A percentile compares a stretch with the other conserved stretches of the same genome.
These are phyloP conservation scores for Lysandra coridon DNA, from an alignment of 2,888 invertebrate species.

Conservation along the genomic window DNA sequence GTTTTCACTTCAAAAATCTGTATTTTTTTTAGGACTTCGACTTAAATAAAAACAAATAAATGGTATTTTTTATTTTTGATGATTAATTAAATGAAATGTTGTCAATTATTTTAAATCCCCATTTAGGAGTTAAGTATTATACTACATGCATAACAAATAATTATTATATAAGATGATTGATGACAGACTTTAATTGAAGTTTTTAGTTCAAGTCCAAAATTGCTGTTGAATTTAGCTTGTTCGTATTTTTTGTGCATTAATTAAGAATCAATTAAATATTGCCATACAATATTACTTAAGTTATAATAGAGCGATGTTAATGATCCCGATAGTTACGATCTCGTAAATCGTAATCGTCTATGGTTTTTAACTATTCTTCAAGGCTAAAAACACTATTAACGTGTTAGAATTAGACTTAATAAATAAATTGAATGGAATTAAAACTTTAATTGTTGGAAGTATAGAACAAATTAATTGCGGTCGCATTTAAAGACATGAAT, in stretches of 20 bases:
- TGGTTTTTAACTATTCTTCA: background rate
- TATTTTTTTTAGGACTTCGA: too few relatives aligned
- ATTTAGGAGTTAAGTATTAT: background rate
- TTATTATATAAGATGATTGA: background rate
- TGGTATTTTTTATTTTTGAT: too few relatives aligned
- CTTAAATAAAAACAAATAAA: too few relatives aligned
- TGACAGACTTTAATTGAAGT: background rate
- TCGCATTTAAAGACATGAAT: too few relatives aligned
- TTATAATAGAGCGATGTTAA: conserved; percentile 1
- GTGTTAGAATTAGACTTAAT: background rate
- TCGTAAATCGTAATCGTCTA: conserved; percentile 5
- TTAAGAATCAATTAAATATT: conserved; percentile 7
- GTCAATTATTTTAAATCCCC: too few relatives aligned
- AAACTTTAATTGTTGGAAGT: background rate
- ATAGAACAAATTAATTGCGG: background rate
- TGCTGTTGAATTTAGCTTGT: background rate
- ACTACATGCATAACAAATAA: background rate
- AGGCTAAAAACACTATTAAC: background rate
- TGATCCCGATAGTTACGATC: background rate
- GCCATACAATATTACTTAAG: background rate
- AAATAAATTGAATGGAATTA: background rate
- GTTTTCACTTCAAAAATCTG: too few relatives aligned
- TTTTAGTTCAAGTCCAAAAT: background rate
- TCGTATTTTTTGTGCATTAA: background rate
- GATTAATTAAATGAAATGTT: too few relatives aligned